Evolutionary conservation across 2,888 invertebrate genomes (phyloP).

Genomic region (Aplocera efformata): DNA sequence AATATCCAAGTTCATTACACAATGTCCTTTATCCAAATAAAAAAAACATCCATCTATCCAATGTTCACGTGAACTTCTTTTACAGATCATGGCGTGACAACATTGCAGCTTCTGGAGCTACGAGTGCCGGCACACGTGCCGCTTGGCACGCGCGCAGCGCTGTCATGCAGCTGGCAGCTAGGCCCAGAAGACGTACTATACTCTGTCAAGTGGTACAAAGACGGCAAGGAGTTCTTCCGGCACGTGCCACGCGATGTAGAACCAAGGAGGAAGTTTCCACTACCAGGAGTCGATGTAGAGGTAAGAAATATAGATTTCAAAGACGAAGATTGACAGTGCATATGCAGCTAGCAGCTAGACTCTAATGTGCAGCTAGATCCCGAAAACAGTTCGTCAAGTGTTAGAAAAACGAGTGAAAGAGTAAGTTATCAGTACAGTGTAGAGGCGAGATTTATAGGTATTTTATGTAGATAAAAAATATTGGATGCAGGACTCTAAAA

Average conservation of each 20-base stretch:
- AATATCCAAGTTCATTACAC: too few relatives aligned
- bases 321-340: too few relatives aligned
- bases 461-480: too few relatives aligned
- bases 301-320: slow-evolving; percentile 59
- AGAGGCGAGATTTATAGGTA: too few relatives aligned
- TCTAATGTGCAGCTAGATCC: too few relatives aligned
- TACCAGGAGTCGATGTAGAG: slow-evolving; percentile 91
- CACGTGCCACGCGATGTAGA: slow-evolving; percentile 91
- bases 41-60: too few relatives aligned
- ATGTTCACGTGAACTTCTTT: slow-evolving; percentile 8
- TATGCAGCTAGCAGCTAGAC: too few relatives aligned
- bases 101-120: slow-evolving; percentile 87
- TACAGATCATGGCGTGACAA: slow-evolving; percentile 57
- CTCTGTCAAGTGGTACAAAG: slow-evolving; percentile 96
- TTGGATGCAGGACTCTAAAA: too few relatives aligned
- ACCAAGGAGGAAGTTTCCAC: slow-evolving; percentile 87
- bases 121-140: slow-evolving; percentile 91
- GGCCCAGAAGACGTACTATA: slow-evolving; percentile 89
- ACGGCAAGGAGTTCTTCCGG: slow-evolving; percentile 93
- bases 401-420: too few relatives aligned
- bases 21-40: too few relatives aligned
- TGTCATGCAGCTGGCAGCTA: slow-evolving; percentile 91
- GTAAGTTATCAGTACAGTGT: too few relatives aligned
- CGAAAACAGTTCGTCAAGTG: too few relatives aligned
- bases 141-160: slow-evolving; percentile 86